These are phyloP conservation scores for Littorina saxatilis DNA, from an alignment of 1,140 invertebrate species.

Conservation along the genomic window DNA sequence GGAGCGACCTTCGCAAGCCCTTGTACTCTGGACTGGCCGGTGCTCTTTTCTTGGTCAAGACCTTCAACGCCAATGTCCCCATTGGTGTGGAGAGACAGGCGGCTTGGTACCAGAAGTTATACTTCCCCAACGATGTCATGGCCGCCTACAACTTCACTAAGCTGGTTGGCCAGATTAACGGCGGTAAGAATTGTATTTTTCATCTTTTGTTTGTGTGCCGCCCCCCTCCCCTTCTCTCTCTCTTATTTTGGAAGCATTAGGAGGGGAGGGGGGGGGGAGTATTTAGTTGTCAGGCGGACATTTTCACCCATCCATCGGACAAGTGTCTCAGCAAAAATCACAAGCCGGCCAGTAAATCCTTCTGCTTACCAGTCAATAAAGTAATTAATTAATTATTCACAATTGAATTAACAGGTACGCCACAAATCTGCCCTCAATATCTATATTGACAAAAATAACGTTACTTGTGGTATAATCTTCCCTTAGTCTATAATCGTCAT, in stretches of 20 bases:
- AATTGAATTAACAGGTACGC: too few relatives aligned
- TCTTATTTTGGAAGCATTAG: background rate
- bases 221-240: background rate
- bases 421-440: too few relatives aligned
- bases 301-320: too few relatives aligned
- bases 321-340: too few relatives aligned
- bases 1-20: slow-evolving; percentile 35
- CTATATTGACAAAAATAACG: too few relatives aligned
- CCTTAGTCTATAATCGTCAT: too few relatives aligned
- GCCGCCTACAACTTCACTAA: slow-evolving; percentile 59
- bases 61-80: background rate
- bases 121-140: slow-evolving; percentile 42
- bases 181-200: slow-evolving; percentile 44
- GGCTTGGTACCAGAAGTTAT: slow-evolving; percentile 23
- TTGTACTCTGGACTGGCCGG: slow-evolving; percentile 37
- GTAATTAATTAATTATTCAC: too few relatives aligned
- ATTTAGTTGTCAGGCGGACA: too few relatives aligned
- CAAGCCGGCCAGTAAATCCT: too few relatives aligned
- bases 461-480: too few relatives aligned
- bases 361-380: too few relatives aligned
- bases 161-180: slow-evolving; percentile 46
- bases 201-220: background rate
- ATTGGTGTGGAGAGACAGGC: background rate
- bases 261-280: background rate
- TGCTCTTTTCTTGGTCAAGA: background rate